Evolutionary conservation across 2,888 invertebrate species (phyloP), one percentile per base, ranked within the genome.

Genomic region (Metellina segmentata): DNA sequence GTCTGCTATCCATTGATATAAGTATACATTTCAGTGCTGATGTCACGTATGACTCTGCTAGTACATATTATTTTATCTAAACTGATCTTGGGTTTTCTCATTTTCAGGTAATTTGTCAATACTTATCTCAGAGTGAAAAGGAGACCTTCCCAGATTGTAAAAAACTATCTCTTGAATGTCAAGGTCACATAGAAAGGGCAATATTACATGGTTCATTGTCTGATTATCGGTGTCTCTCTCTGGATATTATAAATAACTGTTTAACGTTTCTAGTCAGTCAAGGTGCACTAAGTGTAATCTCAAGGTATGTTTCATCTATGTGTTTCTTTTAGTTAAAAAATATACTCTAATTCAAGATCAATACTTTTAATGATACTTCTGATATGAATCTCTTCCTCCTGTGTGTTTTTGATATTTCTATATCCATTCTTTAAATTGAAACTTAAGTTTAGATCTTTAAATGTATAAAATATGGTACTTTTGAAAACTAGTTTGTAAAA

Each of bases 161-260:
- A 51, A 86, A 81, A 19, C 49, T 90, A 2, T 61, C 86, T 13
- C 75, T 85, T 16, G 69, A 89, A 48, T 92, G 91, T 51, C 91
- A 92, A 34, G 11, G 81, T 11, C 52, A 61, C 6, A 89, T 92
- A 16, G 91, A 92, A 69, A 51, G 71, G 61, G 74, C 85, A 1
- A 79, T 92, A 9, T 16, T 74, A 7, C 34, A 89, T 13, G 77
- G 85, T 6, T n/a, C 74, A 69, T 53, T 92, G 19, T 51, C 79
- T 11, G 93, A 93, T 70, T 93, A 90, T 52, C 77, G 90, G 13
- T 88, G 83, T 52, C 79, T 93, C 20, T 90, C 93, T 19, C 51
- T 93, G 69, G 93, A 93, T 75, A 90, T 90, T 78, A 52, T 90
- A 48, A 90, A 88, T 75, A 93, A 93, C 49, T 90, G 93, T 34